Conservation (phyloP, 2,113 vertebrate species). For the Phyllostomus discolor region DNA sequence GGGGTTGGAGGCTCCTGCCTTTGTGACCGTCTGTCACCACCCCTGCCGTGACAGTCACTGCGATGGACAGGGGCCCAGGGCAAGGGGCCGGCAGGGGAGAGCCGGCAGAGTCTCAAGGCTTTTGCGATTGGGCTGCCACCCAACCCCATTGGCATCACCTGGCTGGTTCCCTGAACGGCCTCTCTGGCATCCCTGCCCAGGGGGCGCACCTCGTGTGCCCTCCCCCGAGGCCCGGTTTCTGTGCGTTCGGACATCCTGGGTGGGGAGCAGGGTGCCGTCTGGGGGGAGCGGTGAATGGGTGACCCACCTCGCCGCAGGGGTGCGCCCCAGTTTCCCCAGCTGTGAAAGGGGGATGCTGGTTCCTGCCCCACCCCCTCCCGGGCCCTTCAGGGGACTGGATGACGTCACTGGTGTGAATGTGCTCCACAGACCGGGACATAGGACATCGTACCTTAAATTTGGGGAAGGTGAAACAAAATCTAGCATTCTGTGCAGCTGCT, state of each 20-base stretch:
- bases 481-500: no score
- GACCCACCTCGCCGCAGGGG: rapidly evolving
- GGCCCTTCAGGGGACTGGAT: not conserved
- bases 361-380: not conserved
- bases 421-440: not conserved
- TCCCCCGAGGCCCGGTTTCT: no score
- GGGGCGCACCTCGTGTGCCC: no score
- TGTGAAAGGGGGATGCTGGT: not conserved
- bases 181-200: rapidly evolving
- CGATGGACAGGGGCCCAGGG: no score
- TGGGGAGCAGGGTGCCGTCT: no score
- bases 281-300: not conserved
- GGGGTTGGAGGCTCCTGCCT: not conserved
- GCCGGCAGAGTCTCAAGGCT: no score
- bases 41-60: rapidly evolving
- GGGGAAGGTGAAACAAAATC: no score
- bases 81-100: rapidly evolving
- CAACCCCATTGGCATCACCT: no score
- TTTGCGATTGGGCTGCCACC: no score
- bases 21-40: not conserved
- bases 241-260: rapidly evolving
- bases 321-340: not conserved
- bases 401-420: not conserved
- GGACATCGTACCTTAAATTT: no score
- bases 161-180: not conserved